Base-by-base conservation (phyloP, 2,113 vertebrate genomes). In the Cromileptes altivelis region DNA sequence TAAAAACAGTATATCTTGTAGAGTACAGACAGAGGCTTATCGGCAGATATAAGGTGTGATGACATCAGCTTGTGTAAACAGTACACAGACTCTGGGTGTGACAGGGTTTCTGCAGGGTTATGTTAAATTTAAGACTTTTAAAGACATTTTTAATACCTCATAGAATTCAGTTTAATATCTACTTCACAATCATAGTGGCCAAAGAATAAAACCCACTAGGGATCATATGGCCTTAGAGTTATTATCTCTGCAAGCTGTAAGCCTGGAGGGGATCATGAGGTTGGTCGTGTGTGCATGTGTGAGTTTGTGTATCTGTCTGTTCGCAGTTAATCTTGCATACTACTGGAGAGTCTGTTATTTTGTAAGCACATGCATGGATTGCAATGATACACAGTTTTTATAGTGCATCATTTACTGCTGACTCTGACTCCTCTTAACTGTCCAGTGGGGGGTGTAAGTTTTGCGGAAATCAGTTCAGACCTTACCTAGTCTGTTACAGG, bases 11-110 rank as follows among this genome's bases (percentile, higher is more conserved):
- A 33, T 25, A 61, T 78, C 69, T 49, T 37, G 21, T 62, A 25
- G 68, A 78, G 40, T 4, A 9, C n/a, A 55, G 50, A 75, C 25
- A 80, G 68, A 57, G 30, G 61, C 18, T 63, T 60, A 65, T 82
- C 69, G 62, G 65, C 27, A 79, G 15, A 56, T n/a, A 70, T 50
- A 75, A 67, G 21, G 69, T 65, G 9, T 53, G 45, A 50, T 11
- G 27, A 76, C 64, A 65, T 53, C 52, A 69, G 64, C 23, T 49
- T 17, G 30, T 74, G 69, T 64, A 56, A 68, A 56, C 18, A 73
- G 60, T 27, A 55, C 45, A 53, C 42, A 61, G 13, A 23, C 45
- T 18, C 14, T 17, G 33, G 11, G 61, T 71, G 68, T 77, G 55
- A 27, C 56, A 40, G 17, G 25, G 61, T 45, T 64, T 19, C 45